Percentiles rank a stretch among this genome's conserved stretches.
phyloP scores from a whole-genome alignment of 1,140 invertebrate species.

The Epicauta chinensis region DNA sequence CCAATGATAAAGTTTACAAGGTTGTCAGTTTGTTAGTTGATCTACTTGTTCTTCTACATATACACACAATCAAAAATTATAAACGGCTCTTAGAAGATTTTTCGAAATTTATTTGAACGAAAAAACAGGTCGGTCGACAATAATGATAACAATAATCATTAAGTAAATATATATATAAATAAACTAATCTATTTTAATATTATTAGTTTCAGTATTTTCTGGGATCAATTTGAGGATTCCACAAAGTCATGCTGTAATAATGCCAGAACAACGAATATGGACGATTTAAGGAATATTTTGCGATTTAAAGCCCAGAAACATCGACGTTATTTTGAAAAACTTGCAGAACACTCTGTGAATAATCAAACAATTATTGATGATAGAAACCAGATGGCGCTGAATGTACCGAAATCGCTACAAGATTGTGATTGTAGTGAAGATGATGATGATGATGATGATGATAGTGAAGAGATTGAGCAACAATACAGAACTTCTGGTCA shows the following conservation, averaged over 20 bases:
- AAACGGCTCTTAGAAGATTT: no score
- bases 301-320: conserved; percentile 27
- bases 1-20: conserved; percentile 13
- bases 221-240: conserved; percentile 26
- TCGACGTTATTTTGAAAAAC: conserved; percentile 23
- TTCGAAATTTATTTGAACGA: neutral
- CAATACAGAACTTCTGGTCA: neutral
- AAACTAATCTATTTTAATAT: no score
- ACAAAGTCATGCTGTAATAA: neutral
- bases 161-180: neutral
- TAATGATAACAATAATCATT: neutral
- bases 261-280: conserved; percentile 1
- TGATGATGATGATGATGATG: neutral
- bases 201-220: conserved; percentile 33
- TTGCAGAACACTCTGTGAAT: conserved; percentile 12
- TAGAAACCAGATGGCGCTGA: conserved; percentile 21
- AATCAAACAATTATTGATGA: neutral
- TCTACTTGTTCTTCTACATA: neutral
- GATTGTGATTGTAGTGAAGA: neutral
- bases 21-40: neutral
- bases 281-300: conserved; percentile 25
- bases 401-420: neutral
- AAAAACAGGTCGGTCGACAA: neutral
- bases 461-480: no score
- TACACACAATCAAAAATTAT: neutral